These are phyloP conservation scores for Rhodophaea formosa DNA, from an alignment of 2,888 invertebrate species.

Conservation along the genomic window DNA sequence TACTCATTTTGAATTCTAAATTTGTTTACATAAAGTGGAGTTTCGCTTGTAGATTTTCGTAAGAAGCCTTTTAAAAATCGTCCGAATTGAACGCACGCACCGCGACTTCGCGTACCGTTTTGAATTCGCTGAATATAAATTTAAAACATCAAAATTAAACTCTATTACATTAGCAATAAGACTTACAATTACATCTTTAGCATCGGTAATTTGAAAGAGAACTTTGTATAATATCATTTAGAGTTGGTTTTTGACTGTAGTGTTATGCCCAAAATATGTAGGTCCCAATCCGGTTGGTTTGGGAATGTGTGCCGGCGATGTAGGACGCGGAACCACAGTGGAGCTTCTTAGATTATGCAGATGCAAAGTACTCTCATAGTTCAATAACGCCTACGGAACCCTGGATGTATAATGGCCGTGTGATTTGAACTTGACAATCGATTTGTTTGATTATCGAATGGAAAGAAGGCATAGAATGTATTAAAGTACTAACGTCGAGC, in stretches of 20 bases:
- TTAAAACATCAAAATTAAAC: conserved; percentile 44
- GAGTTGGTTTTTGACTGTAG: conserved; percentile 36
- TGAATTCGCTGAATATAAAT: conserved; percentile 55
- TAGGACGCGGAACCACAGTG: conserved; percentile 46
- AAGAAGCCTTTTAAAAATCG: conserved; percentile 49
- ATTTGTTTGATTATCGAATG: too few relatives aligned
- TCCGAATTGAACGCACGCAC: conserved; percentile 57
- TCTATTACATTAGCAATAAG: conserved; percentile 31
- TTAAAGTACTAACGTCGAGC: too few relatives aligned
- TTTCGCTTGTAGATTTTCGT: conserved; percentile 18
- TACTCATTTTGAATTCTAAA: conserved; percentile 23
- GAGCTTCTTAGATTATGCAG: conserved; percentile 48
- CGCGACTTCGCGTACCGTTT: conserved; percentile 60
- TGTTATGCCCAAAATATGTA: conserved; percentile 58
- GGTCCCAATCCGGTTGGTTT: conserved; percentile 70
- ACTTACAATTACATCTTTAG: conserved; percentile 36
- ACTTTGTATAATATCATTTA: conserved; percentile 32
- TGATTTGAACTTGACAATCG: not conserved
- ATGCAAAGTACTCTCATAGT: conserved; percentile 27
- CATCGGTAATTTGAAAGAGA: conserved; percentile 21
- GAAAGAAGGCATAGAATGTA: too few relatives aligned
- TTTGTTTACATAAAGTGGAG: conserved; percentile 14
- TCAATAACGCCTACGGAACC: not conserved
- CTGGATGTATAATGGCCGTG: too few relatives aligned
- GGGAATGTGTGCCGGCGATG: conserved; percentile 69